Evolutionary conservation across 2,888 invertebrate genomes (phyloP), one percentile per base, ranked within the genome.

Genomic region (Phasia obesa): DNA sequence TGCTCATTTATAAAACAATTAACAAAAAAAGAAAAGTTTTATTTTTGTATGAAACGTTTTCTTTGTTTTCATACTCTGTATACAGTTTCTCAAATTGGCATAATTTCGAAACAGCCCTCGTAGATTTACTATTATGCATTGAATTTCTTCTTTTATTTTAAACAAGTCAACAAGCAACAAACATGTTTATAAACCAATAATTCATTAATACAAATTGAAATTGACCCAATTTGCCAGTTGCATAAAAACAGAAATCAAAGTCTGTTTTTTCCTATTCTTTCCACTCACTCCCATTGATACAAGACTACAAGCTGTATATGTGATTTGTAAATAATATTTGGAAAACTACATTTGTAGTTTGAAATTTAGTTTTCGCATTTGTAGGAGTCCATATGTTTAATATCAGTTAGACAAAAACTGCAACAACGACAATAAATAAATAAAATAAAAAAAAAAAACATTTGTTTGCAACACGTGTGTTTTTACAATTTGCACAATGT

Each of bases 161-260:
- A 69, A 69, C 49, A 76, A 69, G 67, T 42, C 64, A 57, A 70
- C 70, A 70, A 51, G 4, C 59, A 60, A 35, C 4, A 67, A 77
- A 73, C 77, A 73, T 77, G 77, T 74, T 74, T 70, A 65, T 78
- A 53, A 65, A 75, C 74, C 82, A 74, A 83, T 83, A 83, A 83
- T 78, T 83, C 78, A 83, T 83, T 83, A 78, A 83, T 83, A 83
- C 78, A 83, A 83, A 83, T 83, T 83, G 82, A 75, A 83, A 83
- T 83, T 83, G 82, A 83, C 82, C 82, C 78, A 83, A 83, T 83
- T 83, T 83, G 78, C 78, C 80, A 75, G 80, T 78, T 78, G 75
- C 64, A 69, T 44, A 65, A 76, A 73, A 74, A 73, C 69, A 64
- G 65, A 69, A 51, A 65, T 35, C 19, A 38, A 62, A 49, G 15